Base-by-base conservation (phyloP, 2,888 invertebrate species). In the Agriotes lineatus region DNA sequence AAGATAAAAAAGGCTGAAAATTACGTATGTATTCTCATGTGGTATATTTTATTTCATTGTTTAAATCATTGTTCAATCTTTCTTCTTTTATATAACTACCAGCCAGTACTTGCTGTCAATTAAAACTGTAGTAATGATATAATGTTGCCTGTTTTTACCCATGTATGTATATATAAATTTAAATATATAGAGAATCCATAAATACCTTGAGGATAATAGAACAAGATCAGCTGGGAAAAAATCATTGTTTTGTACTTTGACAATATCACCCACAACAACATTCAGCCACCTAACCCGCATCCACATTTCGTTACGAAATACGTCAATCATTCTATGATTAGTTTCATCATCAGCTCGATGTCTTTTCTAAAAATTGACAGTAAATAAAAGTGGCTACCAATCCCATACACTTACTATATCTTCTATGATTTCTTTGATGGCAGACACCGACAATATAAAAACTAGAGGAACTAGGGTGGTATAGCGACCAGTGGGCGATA, bases 201-300 rank as follows among this genome's bases (percentile, higher is more conserved):
- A n/a, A n/a, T 82, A 95, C 95, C 97, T 97, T 42, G 97, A 96
- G 9, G 98, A 92, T 70, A 99, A 84, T 16, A 99, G 84, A 67
- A 98, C 88, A 67, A 99, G 88, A 87, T 99, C 99, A 1, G 98
- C 98, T 1, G 99, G 99, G 85, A 99, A 99, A 86, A 97, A 96
- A 82, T 92, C 91, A 84, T 97, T 95, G 86, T 96, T 96, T 80
- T 90, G 86, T 66, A 99, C 91, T 87, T 96, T 96, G 77, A 98
- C 94, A 76, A 99, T 91, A 85, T 99, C 97, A 0, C 99, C 99
- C 7, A 99, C 97, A 60, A 89, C 87, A 54, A 96, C 87, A 74
- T 93, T 86, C 78, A 90, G 89, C 99, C 99, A 99, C 78, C 90
- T 90, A 14, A 95, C 87, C 77, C 87, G 87, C 75, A 88, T 87